These are phyloP conservation scores for Anticlea derivata DNA, from an alignment of 2,888 invertebrate genomes.

Conservation along the genomic window DNA sequence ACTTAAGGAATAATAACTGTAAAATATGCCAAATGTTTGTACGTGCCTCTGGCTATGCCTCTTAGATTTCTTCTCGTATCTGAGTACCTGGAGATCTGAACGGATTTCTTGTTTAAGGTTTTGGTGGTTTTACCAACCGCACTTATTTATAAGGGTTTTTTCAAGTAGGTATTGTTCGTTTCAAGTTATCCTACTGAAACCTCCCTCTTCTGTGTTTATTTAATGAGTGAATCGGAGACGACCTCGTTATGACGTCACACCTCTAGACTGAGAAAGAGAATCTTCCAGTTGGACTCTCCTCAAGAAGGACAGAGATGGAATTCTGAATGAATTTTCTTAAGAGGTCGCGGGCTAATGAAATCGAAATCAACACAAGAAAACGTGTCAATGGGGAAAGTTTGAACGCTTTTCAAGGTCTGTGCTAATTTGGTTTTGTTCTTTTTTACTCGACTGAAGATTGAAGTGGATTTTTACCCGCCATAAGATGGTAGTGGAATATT, in stretches of 20 bases:
- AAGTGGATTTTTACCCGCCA: too few relatives aligned
- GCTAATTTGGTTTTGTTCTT: conserved; percentile 20
- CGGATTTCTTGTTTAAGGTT: too few relatives aligned
- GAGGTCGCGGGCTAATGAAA: conserved; percentile 61
- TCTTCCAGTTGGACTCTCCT: conserved; percentile 33
- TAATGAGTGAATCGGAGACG: conserved; percentile 80
- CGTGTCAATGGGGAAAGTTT: conserved; percentile 47
- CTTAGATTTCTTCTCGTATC: too few relatives aligned
- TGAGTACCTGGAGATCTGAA: too few relatives aligned
- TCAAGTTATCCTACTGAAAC: conserved; percentile 1
- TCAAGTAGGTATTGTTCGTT: too few relatives aligned
- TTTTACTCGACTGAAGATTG: neutral
- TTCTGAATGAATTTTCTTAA: conserved; percentile 75
- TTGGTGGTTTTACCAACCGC: too few relatives aligned
- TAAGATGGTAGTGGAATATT: too few relatives aligned
- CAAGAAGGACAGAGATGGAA: conserved; percentile 48
- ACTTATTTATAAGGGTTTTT: too few relatives aligned
- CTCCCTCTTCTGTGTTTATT: conserved; percentile 72
- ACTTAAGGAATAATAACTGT: too few relatives aligned
- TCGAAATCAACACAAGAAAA: conserved; percentile 60
- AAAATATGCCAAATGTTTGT: too few relatives aligned
- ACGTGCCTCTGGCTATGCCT: too few relatives aligned
- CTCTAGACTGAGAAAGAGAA: conserved; percentile 54
- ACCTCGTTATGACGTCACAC: conserved; percentile 80
- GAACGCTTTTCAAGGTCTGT: conserved; percentile 30